Conservation (phyloP, 2,888 invertebrate species). For the Lordiphosa fenestrarum region DNA sequence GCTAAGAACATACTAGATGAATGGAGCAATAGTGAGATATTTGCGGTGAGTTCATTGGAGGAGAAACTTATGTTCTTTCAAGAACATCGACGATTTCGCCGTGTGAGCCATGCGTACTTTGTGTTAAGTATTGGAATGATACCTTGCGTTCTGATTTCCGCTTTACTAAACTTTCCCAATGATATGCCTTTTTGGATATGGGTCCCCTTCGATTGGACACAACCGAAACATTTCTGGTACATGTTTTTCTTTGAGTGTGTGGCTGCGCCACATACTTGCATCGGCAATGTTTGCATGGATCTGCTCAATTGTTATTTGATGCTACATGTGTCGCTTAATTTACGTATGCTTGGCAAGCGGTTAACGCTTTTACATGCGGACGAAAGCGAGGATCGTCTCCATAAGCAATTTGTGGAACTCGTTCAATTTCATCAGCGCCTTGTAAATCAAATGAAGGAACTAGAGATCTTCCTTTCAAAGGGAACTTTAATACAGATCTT, state of each 20-base stretch:
- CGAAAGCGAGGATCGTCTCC: slow-evolving; percentile 13
- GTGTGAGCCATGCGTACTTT: slow-evolving; percentile 16
- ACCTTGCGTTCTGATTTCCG: slow-evolving; percentile 26
- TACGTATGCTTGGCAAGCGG: slow-evolving; percentile 43
- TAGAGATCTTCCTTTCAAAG: slow-evolving; percentile 36
- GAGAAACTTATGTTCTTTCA: slow-evolving; percentile 36
- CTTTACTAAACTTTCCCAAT: slow-evolving; percentile 35
- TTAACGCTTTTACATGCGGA: slow-evolving; percentile 20
- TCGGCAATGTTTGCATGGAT: slow-evolving; percentile 35
- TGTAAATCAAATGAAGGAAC: slow-evolving; percentile 21
- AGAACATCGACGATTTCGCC: slow-evolving; percentile 31
- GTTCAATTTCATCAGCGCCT: slow-evolving; percentile 37
- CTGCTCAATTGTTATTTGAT: slow-evolving; percentile 48
- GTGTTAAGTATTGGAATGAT: slow-evolving; percentile 32
- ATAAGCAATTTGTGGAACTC: slow-evolving; percentile 20
- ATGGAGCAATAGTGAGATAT: slow-evolving; percentile 33
- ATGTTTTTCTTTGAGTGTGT: slow-evolving; percentile 27
- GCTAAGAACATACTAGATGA: slow-evolving; percentile 34
- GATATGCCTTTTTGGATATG: slow-evolving; percentile 44
- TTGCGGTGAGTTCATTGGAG: slow-evolving; percentile 1
- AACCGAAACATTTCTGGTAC: slow-evolving; percentile 32
- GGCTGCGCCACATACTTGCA: slow-evolving; percentile 24
- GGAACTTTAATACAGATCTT: slow-evolving; percentile 40
- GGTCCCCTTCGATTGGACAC: slow-evolving; percentile 46
- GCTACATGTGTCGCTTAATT: slow-evolving; percentile 42